Conservation (phyloP, 2,888 invertebrate species). For the Hoplodrina blanda region DNA sequence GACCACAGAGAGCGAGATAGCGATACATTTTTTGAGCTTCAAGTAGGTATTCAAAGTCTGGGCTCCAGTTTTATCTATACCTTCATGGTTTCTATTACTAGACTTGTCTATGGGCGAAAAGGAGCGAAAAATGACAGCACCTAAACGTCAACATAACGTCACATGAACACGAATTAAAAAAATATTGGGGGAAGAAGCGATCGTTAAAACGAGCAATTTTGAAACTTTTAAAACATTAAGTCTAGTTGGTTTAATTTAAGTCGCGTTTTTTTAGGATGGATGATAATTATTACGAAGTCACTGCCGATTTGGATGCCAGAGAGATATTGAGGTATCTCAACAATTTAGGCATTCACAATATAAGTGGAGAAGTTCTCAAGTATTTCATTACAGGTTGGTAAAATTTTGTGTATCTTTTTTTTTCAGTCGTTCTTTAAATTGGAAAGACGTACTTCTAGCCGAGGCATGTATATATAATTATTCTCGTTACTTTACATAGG, state of each 20-base stretch:
- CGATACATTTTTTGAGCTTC: too few relatives aligned
- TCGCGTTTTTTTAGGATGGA: conserved; percentile 65
- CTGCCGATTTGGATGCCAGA: conserved; percentile 91
- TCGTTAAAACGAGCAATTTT: conserved; percentile 23
- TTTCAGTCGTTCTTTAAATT: not conserved
- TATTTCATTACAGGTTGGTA: conserved; percentile 94
- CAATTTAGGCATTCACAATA: conserved; percentile 94
- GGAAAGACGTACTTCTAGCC: not conserved
- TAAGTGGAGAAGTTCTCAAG: conserved; percentile 93
- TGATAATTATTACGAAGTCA: conserved; percentile 79
- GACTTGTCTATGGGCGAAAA: not conserved
- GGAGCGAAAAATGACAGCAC: not conserved
- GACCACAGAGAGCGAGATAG: too few relatives aligned
- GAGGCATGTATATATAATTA: not conserved
- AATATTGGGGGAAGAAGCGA: not conserved
- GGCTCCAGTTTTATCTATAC: too few relatives aligned
- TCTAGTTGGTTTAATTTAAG: conserved; percentile 22
- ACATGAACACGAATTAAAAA: not conserved
- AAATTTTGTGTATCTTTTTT: not conserved
- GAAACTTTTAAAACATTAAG: conserved; percentile 25
- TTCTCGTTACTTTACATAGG: too few relatives aligned
- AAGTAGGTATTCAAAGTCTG: too few relatives aligned
- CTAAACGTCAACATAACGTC: not conserved
- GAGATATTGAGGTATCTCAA: conserved; percentile 94
- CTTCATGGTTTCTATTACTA: too few relatives aligned